These are phyloP conservation scores for Pyralis farinalis DNA, from an alignment of 2,888 invertebrate species.

Conservation along the genomic window DNA sequence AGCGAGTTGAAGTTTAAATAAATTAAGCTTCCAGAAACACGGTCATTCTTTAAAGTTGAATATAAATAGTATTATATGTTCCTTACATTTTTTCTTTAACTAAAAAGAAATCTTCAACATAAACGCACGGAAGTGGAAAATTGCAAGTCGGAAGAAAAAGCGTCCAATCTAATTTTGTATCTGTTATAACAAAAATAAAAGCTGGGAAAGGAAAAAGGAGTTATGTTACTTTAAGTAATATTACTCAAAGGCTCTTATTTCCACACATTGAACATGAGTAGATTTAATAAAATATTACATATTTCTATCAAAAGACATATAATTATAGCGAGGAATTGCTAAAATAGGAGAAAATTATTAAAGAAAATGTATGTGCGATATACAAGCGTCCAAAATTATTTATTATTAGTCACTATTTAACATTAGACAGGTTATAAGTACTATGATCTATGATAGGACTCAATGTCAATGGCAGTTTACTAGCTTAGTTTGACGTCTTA, in stretches of 20 bases:
- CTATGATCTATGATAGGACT: too few relatives aligned
- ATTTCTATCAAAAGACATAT: too few relatives aligned
- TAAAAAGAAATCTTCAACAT: conserved; percentile 10
- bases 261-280: background rate
- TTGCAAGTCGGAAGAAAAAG: conserved; percentile 17
- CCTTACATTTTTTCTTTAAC: conserved; percentile 1
- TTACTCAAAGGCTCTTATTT: background rate
- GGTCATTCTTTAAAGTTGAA: background rate
- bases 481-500: too few relatives aligned
- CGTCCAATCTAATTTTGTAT: conserved; percentile 17
- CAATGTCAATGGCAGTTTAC: too few relatives aligned
- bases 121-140: conserved; percentile 19
- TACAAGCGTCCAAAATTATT: too few relatives aligned
- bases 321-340: too few relatives aligned
- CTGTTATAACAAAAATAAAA: conserved; percentile 14
- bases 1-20: background rate
- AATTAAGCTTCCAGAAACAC: background rate
- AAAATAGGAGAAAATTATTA: too few relatives aligned
- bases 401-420: too few relatives aligned
- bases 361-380: too few relatives aligned
- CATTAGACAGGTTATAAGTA: too few relatives aligned
- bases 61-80: conserved; percentile 6
- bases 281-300: too few relatives aligned
- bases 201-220: conserved; percentile 1
- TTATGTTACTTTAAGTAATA: background rate